Percentiles rank a stretch among this genome's conserved stretches.
These are phyloP conservation scores for Pentalonia nigronervosa DNA, from an alignment of 1,140 invertebrate species.

Conservation along the genomic window DNA sequence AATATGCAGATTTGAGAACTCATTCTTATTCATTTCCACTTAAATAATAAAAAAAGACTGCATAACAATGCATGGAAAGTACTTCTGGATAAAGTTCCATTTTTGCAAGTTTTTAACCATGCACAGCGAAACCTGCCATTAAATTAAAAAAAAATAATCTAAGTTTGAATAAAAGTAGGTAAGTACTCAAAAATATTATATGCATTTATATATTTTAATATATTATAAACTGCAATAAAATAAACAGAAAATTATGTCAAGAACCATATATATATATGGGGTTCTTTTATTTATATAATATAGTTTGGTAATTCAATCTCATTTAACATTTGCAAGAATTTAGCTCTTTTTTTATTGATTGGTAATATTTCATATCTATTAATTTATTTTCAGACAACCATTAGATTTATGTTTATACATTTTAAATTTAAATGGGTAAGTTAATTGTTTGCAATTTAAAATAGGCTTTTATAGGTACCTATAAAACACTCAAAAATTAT, in stretches of 20 bases:
- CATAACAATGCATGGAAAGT: slow-evolving; percentile 10
- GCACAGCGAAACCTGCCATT: neutral
- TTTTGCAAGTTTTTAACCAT: slow-evolving; percentile 23
- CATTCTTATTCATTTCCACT: slow-evolving; percentile 31
- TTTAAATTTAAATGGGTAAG: neutral
- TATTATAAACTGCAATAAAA: neutral
- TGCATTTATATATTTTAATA: neutral
- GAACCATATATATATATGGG: neutral
- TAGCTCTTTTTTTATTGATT: neutral
- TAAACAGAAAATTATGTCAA: neutral
- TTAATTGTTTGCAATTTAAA: neutral
- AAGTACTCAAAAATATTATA: neutral
- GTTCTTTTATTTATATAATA: neutral
- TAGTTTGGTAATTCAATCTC: neutral
- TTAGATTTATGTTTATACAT: neutral
- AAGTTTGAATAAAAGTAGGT: neutral
- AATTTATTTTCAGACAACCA: neutral
- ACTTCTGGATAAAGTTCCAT: neutral
- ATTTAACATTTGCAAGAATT: neutral
- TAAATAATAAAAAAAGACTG: slow-evolving; percentile 16
- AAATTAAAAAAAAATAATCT: neutral
- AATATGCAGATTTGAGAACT: slow-evolving; percentile 20
- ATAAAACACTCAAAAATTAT: neutral
- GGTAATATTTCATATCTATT: neutral
- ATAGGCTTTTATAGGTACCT: neutral